Conservation (phyloP, 2,113 vertebrate genomes). For the Martes martes region DNA sequence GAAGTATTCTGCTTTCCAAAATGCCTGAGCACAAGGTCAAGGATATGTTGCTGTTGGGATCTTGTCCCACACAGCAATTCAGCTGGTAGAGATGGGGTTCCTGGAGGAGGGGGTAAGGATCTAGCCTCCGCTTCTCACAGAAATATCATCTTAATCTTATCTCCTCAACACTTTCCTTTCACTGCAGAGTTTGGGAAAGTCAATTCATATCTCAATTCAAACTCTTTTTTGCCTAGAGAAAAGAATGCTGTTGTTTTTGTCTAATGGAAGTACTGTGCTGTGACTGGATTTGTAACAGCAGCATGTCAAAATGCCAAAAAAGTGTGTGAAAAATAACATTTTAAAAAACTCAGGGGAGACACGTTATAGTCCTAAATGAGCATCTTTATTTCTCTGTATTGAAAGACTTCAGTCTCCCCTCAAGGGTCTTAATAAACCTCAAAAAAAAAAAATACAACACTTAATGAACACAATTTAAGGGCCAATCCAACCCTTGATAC, state of each 20-base stretch:
- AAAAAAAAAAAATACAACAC: slow-evolving; percentile 50
- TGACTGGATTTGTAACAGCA: slow-evolving; percentile 52
- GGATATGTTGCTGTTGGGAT: background rate
- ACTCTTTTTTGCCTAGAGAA: background rate
- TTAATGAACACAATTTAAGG: slow-evolving; percentile 70
- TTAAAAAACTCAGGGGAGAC: slow-evolving; percentile 39
- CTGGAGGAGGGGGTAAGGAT: background rate
- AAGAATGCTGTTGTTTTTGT: slow-evolving; percentile 8
- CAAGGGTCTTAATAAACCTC: slow-evolving; percentile 67
- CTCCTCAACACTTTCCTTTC: background rate
- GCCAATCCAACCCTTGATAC: slow-evolving; percentile 43
- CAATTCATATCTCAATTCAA: slow-evolving; percentile 31
- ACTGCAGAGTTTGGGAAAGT: slow-evolving; percentile 38
- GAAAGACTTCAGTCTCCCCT: slow-evolving; percentile 64
- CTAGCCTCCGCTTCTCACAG: background rate
- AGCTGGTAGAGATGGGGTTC: background rate
- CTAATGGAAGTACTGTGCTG: slow-evolving; percentile 53
- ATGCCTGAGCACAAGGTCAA: slow-evolving; percentile 34
- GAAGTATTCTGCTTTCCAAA: slow-evolving; percentile 30
- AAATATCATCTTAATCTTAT: background rate
- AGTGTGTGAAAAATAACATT: slow-evolving; percentile 71
- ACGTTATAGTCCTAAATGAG: slow-evolving; percentile 58
- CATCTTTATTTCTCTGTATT: slow-evolving; percentile 66
- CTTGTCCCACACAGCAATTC: background rate
- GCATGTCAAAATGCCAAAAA: slow-evolving; percentile 67